Conservation (phyloP, 2,888 invertebrate genomes). For the Lacanobia oleracea region DNA sequence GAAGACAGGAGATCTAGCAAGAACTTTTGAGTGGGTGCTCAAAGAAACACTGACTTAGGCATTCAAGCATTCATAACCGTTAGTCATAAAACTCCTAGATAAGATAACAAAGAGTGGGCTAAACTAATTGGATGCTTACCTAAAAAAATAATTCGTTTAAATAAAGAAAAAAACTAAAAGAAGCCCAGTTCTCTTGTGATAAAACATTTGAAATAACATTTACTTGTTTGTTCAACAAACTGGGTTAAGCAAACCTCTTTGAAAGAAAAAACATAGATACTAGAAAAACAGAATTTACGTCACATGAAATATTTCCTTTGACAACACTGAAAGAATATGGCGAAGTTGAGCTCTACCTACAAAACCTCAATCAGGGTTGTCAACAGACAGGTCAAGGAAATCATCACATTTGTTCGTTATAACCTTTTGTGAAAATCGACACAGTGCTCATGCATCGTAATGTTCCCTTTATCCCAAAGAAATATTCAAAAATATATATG, state of each 20-base stretch:
- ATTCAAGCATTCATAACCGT: no score
- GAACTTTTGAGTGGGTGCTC: no score
- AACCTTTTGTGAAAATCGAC: neutral
- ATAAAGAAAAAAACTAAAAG: no score
- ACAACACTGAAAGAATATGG: constrained; percentile 38
- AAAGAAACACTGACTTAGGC: no score
- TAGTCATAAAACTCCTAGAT: neutral
- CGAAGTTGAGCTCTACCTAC: constrained; percentile 27
- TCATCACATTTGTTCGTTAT: no score
- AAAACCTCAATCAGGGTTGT: constrained; percentile 24
- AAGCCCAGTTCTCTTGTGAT: neutral
- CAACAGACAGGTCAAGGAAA: neutral
- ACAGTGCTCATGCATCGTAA: no score
- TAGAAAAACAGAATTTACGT: constrained; percentile 36
- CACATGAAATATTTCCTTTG: constrained; percentile 31
- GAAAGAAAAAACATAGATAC: constrained; percentile 14
- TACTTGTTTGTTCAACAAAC: constrained; percentile 25
- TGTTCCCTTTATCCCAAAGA: neutral
- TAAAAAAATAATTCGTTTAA: neutral
- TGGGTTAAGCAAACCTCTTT: constrained; percentile 2
- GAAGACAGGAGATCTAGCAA: no score
- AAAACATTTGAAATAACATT: constrained; percentile 30
- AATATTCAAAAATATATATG: no score
- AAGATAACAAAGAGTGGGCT: neutral
- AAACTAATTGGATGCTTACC: neutral